A percentile compares a stretch with the other conserved stretches of the same genome.
Conservation (phyloP, 92 coral and sea anemone species). For the Porites evermanni region DNA sequence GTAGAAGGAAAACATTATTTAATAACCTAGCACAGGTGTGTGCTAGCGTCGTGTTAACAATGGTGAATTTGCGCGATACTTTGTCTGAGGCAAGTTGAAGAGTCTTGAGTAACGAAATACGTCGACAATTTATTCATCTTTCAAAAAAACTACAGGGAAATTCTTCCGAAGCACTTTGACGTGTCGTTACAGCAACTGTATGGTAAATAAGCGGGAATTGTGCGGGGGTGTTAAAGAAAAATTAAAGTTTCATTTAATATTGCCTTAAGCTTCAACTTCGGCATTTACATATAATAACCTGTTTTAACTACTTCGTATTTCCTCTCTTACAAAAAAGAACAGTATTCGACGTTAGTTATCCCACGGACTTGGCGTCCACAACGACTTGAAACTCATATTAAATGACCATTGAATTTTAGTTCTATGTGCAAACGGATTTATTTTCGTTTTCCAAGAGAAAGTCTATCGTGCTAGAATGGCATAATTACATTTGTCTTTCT, state of each 20-base stretch:
- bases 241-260: slow-evolving; percentile 14
- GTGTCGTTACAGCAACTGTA: slow-evolving; percentile 83
- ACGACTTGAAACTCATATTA: no score
- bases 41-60: not conserved
- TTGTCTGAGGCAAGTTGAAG: not conserved
- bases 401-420: not conserved
- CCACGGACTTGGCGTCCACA: not conserved
- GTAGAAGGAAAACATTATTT: not conserved
- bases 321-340: not conserved
- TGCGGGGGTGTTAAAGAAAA: slow-evolving; percentile 8
- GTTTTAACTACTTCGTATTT: not conserved
- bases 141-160: slow-evolving; percentile 39
- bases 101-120: slow-evolving; percentile 5
- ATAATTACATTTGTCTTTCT: not conserved
- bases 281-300: not conserved
- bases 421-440: not conserved
- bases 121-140: slow-evolving; percentile 24
- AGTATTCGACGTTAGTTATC: not conserved
- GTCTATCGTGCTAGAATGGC: not conserved
- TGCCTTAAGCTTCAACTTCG: slow-evolving; percentile 10
- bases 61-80: not conserved
- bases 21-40: slow-evolving; percentile 15
- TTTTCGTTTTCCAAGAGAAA: not conserved
- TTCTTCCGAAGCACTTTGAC: slow-evolving; percentile 60
- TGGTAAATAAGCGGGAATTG: slow-evolving; percentile 45